A percentile compares a stretch with the other conserved stretches of the same genome.
These are phyloP conservation scores for Ictalurus punctatus DNA, from an alignment of 2,113 vertebrate species.

Conservation along the genomic window DNA sequence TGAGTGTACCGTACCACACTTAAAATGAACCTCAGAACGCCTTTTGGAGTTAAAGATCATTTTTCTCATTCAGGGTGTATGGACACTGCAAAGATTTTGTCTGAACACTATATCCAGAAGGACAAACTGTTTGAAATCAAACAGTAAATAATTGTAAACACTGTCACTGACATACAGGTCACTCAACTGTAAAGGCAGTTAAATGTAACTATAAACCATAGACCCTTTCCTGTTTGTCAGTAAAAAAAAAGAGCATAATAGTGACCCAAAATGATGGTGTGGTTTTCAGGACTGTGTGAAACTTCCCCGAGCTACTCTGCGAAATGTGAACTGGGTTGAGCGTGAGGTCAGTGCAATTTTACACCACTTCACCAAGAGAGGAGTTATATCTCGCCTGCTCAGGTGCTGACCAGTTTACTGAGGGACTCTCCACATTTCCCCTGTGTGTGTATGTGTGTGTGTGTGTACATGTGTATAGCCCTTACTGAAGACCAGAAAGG, in stretches of 20 bases:
- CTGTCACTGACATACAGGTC: neutral
- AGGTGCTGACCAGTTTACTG: conserved; percentile 71
- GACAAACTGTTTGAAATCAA: neutral
- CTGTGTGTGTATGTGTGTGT: conserved; percentile 16
- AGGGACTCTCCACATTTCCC: conserved; percentile 52
- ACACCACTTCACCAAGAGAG: conserved; percentile 67
- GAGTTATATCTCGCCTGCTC: conserved; percentile 61
- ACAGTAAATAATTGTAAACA: neutral
- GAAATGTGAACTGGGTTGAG: conserved; percentile 67
- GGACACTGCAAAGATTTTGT: neutral
- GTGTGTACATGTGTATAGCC: neutral
- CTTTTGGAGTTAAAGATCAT: neutral
- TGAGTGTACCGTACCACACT: neutral
- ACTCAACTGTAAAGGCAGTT: neutral
- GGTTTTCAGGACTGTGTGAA: neutral
- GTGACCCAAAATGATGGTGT: neutral
- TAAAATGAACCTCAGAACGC: neutral
- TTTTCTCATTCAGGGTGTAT: neutral
- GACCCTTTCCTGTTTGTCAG: conserved; percentile 1
- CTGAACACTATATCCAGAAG: neutral
- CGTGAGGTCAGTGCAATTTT: conserved; percentile 76
- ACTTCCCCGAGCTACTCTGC: neutral
- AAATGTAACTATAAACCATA: neutral
- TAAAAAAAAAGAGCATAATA: neutral
- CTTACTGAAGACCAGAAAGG: neutral